Evolutionary conservation across 2,113 vertebrate species (phyloP), one percentile per base, ranked within the genome.

Genomic region (Oxygymnocypris stewartii): DNA sequence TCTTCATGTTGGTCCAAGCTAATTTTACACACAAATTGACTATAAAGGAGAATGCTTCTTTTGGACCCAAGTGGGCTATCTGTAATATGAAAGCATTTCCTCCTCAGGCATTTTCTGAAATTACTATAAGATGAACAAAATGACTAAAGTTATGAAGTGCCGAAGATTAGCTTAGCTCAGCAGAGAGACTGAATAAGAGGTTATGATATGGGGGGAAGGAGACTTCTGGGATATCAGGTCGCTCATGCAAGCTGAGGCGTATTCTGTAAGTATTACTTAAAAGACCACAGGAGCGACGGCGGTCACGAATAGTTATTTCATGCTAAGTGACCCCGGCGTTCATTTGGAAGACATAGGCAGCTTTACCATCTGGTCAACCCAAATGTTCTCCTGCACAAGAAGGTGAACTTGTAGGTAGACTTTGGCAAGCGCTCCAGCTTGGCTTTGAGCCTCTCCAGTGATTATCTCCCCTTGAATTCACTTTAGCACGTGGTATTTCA

Each of bases 221-320:
- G 78, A 28, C 79, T 44, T 65, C 25, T 82, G 79, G 61, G 37
- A 78, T 51, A 78, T 4, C 25, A 28, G 76, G 49, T 69, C 80
- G 28, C 28, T 71, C 63, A 71, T 71, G 63, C 28, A 47, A 71
- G 40, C 79, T 47, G 42, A 51, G 37, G 81, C 18, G 28, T 69
- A 11, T 82, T 82, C 81, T 82, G 81, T 82, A 82, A 82, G 28
- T 71, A 82, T 71, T 82, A 71, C 63, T 51, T 71, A 82, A 69
- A 82, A 51, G 81, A 63, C 25, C 44, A 49, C 28, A 35, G 10
- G 10, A 51, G 10, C 61, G 12, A 23, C 3, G 9, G 16, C 18
- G 44, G 81, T 82, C 81, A 69, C 42, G 11, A 35, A 35, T 47
- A 31, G 25, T 82, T 82, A 82, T 82, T 82, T 82, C 28, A 71